Evolutionary conservation across 2,797 vertebrate species (phyloP), one percentile per base, ranked within the genome.

Genomic region (Chrysocyon brachyurus): DNA sequence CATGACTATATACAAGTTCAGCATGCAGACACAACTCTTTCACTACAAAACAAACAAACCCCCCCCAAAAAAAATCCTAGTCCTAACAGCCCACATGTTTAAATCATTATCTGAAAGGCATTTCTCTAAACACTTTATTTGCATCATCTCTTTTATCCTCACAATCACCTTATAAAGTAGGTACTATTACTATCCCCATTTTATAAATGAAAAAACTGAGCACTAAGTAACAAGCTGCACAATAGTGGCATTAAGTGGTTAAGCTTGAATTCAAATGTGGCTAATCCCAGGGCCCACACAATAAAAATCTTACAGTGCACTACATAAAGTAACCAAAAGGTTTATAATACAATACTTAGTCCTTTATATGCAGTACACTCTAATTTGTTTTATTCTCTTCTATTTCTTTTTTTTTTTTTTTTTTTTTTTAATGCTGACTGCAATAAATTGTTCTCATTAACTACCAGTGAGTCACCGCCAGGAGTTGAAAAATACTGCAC

Each of bases 41-140:
- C 15, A 84, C 21, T 87, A 75, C 57, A 92, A 93, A 75, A 70
- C 49, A 91, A 90, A 59, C 77, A 61, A 86, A 46, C 6, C 6
- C 40, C 40, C 40, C 36, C 36, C 36, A 36, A 7, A 46, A 94
- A 33, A 90, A 92, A 88, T 88, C n/a, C 36, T 94, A 84, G 79
- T 86, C 88, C 28, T 83, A 81, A 78, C n/a, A 78, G 57, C 12
- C 33, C 77, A 87, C 54, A 66, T 49, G 28, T 91, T 87, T 88
- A 73, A 93, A 87, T 6, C 22, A 90, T 78, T 66, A 87, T 66
- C 56, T 95, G 73, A 90, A 95, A 94, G n/a, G 52, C 28, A 83
- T 28, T 64, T 28, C 70, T 92, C 57, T 82, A 61, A 96, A 93
- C 2, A 31, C 26, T 63, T 36, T 28, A 72, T n/a, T 79, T 52